Evolutionary conservation across 2,113 vertebrate genomes (phyloP), one percentile per base, ranked within the genome.

Genomic region (Dicaeum eximium): DNA sequence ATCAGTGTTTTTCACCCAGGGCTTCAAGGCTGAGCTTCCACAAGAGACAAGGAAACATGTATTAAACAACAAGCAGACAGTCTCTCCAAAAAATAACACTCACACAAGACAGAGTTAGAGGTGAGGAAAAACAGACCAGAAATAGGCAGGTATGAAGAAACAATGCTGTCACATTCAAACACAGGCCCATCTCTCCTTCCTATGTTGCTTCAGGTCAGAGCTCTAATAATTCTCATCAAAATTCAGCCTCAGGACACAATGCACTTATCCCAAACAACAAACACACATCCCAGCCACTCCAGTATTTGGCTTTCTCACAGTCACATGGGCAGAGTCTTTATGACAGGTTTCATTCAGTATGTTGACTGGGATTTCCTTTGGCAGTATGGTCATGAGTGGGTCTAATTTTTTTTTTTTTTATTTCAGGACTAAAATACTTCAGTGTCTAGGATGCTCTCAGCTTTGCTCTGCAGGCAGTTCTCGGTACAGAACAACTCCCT

Each of bases 281-380:
- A 88, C 50, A 89, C 92, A 84, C 54, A 95, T 16, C 57, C 73
- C 93, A 92, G 74, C 35, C 44, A 86, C 61, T 86, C 56, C 19
- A 57, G 54, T 90, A 86, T 69, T 86, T 86, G 75, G 86, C 64
- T 92, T 91, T 64, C 48, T 90, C 92, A 94, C 77, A 86, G 82
- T 74, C 47, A 18, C 54, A 30, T 13, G 75, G 58, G 67, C 86
- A 57, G 35, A 77, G 92, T n/a, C 75, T 89, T 86, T 64, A 87
- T 3, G 9, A 80, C 92, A 90, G 66, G 62, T 61, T 96, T 93
- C 6, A 1, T 70, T 94, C 57, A 78, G 31, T n/a, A 85, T 35
- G 81, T 87, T 80, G 86, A 80, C 91, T 87, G 62, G 66, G 82
- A 69, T 87, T 91, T 53, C 93, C 95, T 97, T 97, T 97, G 95